Conservation (phyloP, 2,888 invertebrate species). For the Ernsta delagoae region DNA sequence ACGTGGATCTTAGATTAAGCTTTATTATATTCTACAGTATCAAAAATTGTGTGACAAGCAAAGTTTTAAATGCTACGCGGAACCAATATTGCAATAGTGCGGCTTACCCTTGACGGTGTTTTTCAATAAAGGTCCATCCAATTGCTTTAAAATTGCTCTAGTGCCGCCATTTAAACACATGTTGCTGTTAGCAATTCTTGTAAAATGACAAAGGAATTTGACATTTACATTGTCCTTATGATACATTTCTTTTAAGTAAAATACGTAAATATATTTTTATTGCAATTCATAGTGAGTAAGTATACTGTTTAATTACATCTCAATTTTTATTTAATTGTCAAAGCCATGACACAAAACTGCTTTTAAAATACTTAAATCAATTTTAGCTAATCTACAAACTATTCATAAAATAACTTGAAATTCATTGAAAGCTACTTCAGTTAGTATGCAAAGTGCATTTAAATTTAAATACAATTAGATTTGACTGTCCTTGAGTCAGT, state of each 20-base stretch:
- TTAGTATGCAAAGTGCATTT: constrained; percentile 20
- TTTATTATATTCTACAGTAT: too few species aligned
- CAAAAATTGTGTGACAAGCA: too few species aligned
- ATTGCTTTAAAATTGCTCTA: constrained; percentile 12
- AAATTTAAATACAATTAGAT: constrained; percentile 29
- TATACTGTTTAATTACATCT: too few species aligned
- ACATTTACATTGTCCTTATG: constrained; percentile 9
- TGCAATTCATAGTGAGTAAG: too few species aligned
- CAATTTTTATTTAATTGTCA: too few species aligned
- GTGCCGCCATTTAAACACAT: constrained; percentile 9
- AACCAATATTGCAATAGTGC: not conserved
- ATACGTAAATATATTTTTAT: too few species aligned
- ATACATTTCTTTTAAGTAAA: not conserved
- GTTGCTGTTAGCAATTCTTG: constrained; percentile 11
- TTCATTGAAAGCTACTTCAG: not conserved
- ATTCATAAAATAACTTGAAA: not conserved
- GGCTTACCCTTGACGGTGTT: not conserved
- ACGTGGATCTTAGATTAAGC: too few species aligned
- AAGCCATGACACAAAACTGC: too few species aligned
- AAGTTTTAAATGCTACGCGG: too few species aligned
- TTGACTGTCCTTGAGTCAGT: constrained; percentile 23
- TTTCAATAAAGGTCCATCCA: not conserved
- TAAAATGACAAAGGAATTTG: constrained; percentile 10
- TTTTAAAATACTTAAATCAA: not conserved
- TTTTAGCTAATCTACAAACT: not conserved